Evolutionary conservation across 1,140 invertebrate genomes (phyloP).

Genomic region (Hyphantria cunea): DNA sequence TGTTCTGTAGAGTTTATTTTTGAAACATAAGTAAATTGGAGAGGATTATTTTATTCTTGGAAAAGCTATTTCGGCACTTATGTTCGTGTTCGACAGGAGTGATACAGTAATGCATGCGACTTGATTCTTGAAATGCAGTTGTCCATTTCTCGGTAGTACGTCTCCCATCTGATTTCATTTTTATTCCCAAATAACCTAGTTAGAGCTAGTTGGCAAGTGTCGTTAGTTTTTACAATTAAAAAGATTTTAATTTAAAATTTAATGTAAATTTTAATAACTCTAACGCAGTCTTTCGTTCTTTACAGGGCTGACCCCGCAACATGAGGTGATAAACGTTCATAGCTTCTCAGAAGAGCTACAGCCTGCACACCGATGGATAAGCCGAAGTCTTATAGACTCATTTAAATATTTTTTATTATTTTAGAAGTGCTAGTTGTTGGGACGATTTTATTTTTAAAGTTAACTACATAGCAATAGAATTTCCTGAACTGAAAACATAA

Average conservation of each 20-base stretch:
- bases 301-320: slow-evolving; percentile 8
- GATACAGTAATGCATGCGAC: too few relatives aligned
- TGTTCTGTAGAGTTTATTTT: too few relatives aligned
- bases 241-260: too few relatives aligned
- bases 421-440: slow-evolving; percentile 32
- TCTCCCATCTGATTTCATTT: too few relatives aligned
- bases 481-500: slow-evolving; percentile 2
- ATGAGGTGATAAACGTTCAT: slow-evolving; percentile 20
- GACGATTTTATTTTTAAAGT: slow-evolving; percentile 9
- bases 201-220: too few relatives aligned
- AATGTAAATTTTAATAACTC: neutral
- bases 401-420: slow-evolving; percentile 3
- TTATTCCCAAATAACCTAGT: too few relatives aligned
- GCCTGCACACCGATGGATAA: slow-evolving; percentile 17
- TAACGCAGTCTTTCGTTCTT: slow-evolving; percentile 5
- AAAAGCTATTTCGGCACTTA: too few relatives aligned
- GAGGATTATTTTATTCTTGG: too few relatives aligned
- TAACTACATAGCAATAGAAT: neutral
- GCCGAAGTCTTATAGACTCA: slow-evolving; percentile 14
- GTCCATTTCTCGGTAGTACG: neutral
- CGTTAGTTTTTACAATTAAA: too few relatives aligned
- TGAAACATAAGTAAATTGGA: too few relatives aligned
- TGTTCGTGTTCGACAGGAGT: too few relatives aligned
- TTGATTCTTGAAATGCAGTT: neutral
- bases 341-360: neutral